Conservation (phyloP, 2,888 invertebrate genomes). For the Strigamia maritima region DNA sequence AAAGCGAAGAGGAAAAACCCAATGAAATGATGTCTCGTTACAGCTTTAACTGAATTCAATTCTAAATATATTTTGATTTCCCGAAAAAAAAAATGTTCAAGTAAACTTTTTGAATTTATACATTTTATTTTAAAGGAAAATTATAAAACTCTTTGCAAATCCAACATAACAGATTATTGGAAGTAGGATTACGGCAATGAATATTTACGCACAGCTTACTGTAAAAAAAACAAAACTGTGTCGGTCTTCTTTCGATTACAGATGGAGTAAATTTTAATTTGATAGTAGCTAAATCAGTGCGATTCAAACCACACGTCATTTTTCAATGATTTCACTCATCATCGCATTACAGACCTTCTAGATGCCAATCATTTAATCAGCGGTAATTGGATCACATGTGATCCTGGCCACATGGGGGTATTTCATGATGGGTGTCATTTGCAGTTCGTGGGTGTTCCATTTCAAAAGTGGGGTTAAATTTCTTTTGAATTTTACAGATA, state of each 20-base stretch:
- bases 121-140: background rate
- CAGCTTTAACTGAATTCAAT: background rate
- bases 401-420: background rate
- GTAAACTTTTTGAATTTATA: background rate
- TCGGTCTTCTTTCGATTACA: no score
- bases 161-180: no score
- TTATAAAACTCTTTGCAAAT: background rate
- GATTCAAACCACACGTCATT: background rate
- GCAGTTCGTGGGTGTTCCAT: background rate
- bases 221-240: no score
- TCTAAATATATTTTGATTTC: slow-evolving; percentile 4
- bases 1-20: slow-evolving; percentile 4
- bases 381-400: background rate
- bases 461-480: background rate
- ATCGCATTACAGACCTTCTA: background rate
- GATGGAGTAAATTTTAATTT: background rate
- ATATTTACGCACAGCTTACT: no score
- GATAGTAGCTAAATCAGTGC: background rate
- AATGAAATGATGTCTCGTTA: background rate
- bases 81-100: background rate
- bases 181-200: no score
- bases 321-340: background rate
- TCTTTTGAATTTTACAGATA: background rate
- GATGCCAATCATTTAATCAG: slow-evolving; percentile 4
- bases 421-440: slow-evolving; percentile 4